phyloP scores from a whole-genome alignment of 2,113 vertebrate species.

The Caranx melampygus region DNA sequence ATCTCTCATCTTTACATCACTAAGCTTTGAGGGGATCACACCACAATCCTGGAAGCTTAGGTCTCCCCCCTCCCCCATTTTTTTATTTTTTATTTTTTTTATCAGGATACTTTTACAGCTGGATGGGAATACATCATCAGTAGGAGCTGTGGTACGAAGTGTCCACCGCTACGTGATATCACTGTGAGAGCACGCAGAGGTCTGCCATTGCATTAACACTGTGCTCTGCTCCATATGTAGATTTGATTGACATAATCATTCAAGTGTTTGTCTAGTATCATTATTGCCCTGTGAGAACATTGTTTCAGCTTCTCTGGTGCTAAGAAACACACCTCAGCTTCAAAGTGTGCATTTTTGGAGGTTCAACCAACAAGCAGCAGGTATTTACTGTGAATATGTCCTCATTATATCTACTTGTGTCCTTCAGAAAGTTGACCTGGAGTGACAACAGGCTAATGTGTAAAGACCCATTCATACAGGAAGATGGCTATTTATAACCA shows the following conservation, averaged over 20 bases:
- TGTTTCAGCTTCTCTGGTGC: background rate
- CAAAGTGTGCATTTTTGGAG: background rate
- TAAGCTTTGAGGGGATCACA: slow-evolving; percentile 70
- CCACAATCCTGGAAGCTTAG: slow-evolving; percentile 66
- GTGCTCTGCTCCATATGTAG: background rate
- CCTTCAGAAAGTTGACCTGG: slow-evolving; percentile 24
- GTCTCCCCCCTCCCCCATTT: slow-evolving; percentile 17
- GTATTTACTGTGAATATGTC: background rate
- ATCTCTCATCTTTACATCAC: slow-evolving; percentile 72
- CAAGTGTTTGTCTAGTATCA: background rate
- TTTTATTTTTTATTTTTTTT: slow-evolving; percentile 52
- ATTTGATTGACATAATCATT: background rate
- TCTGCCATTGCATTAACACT: background rate
- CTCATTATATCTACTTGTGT: background rate
- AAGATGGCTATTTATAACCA: slow-evolving; percentile 51
- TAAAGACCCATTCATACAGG: slow-evolving; percentile 36
- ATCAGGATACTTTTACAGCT: slow-evolving; percentile 51
- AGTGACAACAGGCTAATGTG: slow-evolving; percentile 1
- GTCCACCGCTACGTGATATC: slow-evolving; percentile 18
- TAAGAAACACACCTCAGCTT: background rate
- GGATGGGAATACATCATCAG: slow-evolving; percentile 39
- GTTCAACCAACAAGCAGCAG: background rate
- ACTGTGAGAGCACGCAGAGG: background rate
- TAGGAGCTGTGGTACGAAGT: background rate
- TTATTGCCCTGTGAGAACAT: background rate